phyloP scores from a whole-genome alignment of 23 tunicate genomes.

The Ascidia mentula region DNA sequence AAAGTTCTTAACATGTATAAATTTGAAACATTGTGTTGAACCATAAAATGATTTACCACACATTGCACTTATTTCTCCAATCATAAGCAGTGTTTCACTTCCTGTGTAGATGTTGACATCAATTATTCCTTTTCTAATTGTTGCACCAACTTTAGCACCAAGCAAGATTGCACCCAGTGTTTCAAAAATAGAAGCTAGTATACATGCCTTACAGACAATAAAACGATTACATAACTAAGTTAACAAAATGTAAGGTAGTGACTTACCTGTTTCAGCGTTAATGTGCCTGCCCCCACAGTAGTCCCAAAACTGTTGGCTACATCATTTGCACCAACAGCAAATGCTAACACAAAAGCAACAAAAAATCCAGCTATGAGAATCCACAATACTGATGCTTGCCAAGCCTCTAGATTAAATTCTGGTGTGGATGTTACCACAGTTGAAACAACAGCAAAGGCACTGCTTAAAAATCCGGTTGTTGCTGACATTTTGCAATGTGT shows the following conservation, averaged over 20 bases:
- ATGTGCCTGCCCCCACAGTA: constrained; percentile 91
- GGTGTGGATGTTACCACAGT: constrained; percentile 12
- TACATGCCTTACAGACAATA: constrained; percentile 57
- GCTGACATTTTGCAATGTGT: too few species aligned
- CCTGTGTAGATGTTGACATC: constrained; percentile 72
- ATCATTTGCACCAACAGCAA: constrained; percentile 99
- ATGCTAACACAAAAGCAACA: constrained; percentile 89
- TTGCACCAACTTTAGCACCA: constrained; percentile 97
- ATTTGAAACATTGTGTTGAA: neutral
- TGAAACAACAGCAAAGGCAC: constrained; percentile 17
- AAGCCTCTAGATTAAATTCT: constrained; percentile 7
- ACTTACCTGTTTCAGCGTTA: constrained; percentile 85
- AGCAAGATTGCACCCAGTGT: constrained; percentile 90
- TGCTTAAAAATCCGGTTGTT: neutral
- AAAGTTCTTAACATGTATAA: neutral
- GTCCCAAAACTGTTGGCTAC: constrained; percentile 99
- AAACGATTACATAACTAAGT: neutral
- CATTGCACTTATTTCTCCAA: constrained; percentile 91
- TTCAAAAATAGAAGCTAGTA: constrained; percentile 89
- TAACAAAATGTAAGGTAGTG: neutral
- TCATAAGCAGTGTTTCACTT: constrained; percentile 63
- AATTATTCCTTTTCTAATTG: constrained; percentile 95
- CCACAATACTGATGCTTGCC: constrained; percentile 66
- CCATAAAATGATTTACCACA: constrained; percentile 24
- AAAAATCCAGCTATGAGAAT: constrained; percentile 85